phyloP scores from a whole-genome alignment of 2,113 vertebrate genomes.

The Cyprinodon tularosa region DNA sequence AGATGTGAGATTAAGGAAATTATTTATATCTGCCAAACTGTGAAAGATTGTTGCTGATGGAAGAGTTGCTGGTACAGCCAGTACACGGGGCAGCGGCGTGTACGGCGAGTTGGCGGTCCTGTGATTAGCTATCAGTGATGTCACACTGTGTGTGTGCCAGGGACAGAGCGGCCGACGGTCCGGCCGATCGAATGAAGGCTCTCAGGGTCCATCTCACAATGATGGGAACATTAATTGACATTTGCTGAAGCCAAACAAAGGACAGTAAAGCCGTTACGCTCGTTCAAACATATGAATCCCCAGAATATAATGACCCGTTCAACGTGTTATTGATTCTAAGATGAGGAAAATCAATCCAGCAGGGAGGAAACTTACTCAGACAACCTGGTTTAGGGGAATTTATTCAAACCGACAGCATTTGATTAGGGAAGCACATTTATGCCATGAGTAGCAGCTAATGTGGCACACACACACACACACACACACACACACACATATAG shows the following conservation, averaged over 20 bases:
- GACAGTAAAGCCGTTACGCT: constrained; percentile 69
- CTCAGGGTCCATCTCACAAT: constrained; percentile 70
- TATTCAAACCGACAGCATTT: constrained; percentile 37
- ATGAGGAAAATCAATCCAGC: constrained; percentile 63
- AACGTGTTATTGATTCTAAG: constrained; percentile 65
- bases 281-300: constrained; percentile 73
- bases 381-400: constrained; percentile 42
- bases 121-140: constrained; percentile 50
- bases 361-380: constrained; percentile 28
- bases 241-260: constrained; percentile 79
- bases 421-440: constrained; percentile 37
- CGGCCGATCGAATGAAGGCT: constrained; percentile 76
- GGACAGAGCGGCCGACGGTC: constrained; percentile 69
- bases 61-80: too few relatives aligned
- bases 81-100: too few relatives aligned
- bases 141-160: constrained; percentile 65
- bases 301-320: constrained; percentile 65
- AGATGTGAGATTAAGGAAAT: too few relatives aligned
- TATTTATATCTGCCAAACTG: too few relatives aligned
- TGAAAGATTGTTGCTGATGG: too few relatives aligned
- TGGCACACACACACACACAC: constrained; percentile 16
- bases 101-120: too few relatives aligned
- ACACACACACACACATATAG: constrained; percentile 23
- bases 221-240: constrained; percentile 80
- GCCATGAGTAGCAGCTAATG: constrained; percentile 20